Evolutionary conservation across 2,797 vertebrate genomes (phyloP), one percentile per base, ranked within the genome.

Genomic region (Sebastes minor): DNA sequence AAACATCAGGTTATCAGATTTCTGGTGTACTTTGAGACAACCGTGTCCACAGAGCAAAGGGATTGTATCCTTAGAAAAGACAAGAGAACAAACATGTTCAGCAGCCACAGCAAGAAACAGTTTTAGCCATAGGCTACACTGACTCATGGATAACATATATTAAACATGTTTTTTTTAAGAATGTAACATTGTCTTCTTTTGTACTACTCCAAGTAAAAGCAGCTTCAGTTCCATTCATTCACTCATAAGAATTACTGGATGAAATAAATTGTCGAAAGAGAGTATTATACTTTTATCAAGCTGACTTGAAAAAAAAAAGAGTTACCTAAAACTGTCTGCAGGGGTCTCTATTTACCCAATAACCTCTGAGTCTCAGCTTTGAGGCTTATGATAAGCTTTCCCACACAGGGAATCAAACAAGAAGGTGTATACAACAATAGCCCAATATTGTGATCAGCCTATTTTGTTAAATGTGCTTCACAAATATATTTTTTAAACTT

Each of bases 1-100:
- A 86, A 99, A 95, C 71, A 99, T 92, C 76, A 99, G 93, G 87
- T 95, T 97, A 78, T 98, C 97, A 80, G 89, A 89, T 84, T 94
- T 97, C 82, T 95, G 96, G 16, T 96, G 95, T 71, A 97, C 90
- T 92, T 96, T 97, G 82, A 98, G 78, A 93, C 91, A 96, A 53
- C 94, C 95, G 56, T 93, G 92, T 72, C 94, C 94, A 78, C 93
- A 90, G 9, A 96, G 87, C 81, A 99, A 90, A 38, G 96, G 96
- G 75, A 98, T 95, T 8, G 96, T 96, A 91, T 98, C 98, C 98
- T 99, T 90, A 93, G 33, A 69, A 69, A 73, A 72, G 9, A 86
- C 10, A 83, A 67, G 14, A 56, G 2, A 69, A 60, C 16, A 62
- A 60, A 42, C 1, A 3, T 65, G 8, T 76, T 76, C 10, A 59